Evolutionary conservation across 92 coral and sea anemone species (phyloP), one percentile per base, ranked within the genome.

Genomic region (Umimayanthus kanabou): DNA sequence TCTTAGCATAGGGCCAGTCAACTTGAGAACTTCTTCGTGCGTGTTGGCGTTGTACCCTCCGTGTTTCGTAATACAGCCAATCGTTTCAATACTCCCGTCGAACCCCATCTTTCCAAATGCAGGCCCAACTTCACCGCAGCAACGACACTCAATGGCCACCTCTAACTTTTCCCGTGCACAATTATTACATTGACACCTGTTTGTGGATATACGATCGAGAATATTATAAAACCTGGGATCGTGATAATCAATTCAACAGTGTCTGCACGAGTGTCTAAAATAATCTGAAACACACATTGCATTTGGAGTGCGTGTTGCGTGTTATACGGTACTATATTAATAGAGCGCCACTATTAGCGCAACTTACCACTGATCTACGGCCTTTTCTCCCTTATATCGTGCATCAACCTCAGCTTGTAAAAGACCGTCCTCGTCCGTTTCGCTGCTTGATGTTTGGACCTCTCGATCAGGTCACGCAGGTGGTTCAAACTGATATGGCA

Each of bases 361-460:
- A 77, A 77, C 81, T 33, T 33, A 33, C 37, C 37, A 33, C 37
- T 33, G 37, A 33, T 33, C 37, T 33, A 33, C 37, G 37, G 81
- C 81, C 65, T 77, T 77, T 77, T 77, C 81, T 45, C 81, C 81
- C 81, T 77, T 61, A 77, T 40, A 77, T 77, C 33, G 58, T 77
- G 81, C 65, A 45, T 77, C 22, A 77, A 77, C 81, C 81, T 77
- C 37, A 42, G 81, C 81, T 43, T 77, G 81, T 77, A 61, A 47
- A 77, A 77, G 58, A 42, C 81, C 39, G 81, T 33, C 37, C 37
- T 33, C 37, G 37, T 33, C 37, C 37, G 37, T 33, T 33, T 33
- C 37, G 37, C 37, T 33, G 37, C 37, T 33, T 33, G 37, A 33
- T 33, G 37, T 33, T 33, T 33, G 37, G 37, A 2, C 37, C 37